Conservation (phyloP, 2,888 invertebrate genomes). For the Clunio marinus region DNA sequence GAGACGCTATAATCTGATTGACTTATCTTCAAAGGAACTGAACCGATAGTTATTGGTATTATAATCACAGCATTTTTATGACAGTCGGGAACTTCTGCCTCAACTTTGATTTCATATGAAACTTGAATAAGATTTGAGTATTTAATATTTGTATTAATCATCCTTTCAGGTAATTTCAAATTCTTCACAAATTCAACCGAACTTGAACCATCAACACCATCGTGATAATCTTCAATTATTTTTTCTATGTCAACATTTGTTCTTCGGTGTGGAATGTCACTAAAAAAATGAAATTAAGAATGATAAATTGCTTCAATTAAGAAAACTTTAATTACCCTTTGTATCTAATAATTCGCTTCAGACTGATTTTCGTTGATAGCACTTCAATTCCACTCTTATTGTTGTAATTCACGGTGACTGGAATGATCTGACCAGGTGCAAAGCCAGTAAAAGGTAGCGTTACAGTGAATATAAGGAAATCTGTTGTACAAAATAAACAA, state of each 20-base stretch:
- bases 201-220: neutral
- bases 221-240: neutral
- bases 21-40: neutral
- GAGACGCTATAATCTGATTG: too few relatives aligned
- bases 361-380: neutral
- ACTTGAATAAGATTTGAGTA: neutral
- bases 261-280: neutral
- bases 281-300: too few relatives aligned
- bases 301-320: too few relatives aligned
- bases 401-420: neutral
- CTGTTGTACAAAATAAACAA: constrained; percentile 29
- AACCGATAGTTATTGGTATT: neutral
- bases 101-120: neutral
- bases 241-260: neutral
- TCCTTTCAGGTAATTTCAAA: neutral
- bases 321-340: too few relatives aligned
- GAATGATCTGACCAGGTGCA: constrained; percentile 27
- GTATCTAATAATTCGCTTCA: neutral
- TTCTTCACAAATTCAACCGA: neutral
- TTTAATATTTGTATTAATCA: neutral
- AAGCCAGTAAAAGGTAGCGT: constrained; percentile 28
- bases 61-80: neutral
- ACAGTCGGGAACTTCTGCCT: neutral
- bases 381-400: neutral
- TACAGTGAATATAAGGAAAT: constrained; percentile 12